Conservation (phyloP, 2,113 vertebrate genomes). For the Galeopterus variegatus region DNA sequence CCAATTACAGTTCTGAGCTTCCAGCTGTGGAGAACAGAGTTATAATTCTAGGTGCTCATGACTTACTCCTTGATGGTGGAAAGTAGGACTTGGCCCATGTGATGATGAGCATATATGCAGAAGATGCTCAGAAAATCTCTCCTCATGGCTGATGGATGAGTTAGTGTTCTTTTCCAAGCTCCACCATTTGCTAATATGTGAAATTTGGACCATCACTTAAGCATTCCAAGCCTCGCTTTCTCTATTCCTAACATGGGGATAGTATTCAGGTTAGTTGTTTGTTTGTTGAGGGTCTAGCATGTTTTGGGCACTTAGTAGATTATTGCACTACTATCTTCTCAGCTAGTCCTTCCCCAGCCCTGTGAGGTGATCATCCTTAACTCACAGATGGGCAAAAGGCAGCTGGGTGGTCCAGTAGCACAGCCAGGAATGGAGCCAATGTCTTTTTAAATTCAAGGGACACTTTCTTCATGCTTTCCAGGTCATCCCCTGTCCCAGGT, state of each 20-base stretch:
- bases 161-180: background rate
- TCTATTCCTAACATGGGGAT: background rate
- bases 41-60: background rate
- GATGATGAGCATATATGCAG: background rate
- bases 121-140: background rate
- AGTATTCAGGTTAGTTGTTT: background rate
- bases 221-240: background rate
- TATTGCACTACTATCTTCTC: background rate
- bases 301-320: background rate
- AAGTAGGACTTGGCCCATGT: background rate
- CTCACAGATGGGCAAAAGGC: background rate
- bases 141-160: background rate
- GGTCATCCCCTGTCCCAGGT: fast-evolving
- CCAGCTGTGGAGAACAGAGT: background rate
- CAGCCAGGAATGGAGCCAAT: background rate
- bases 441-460: background rate
- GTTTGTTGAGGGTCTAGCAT: background rate
- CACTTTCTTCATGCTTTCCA: background rate
- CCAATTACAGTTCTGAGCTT: background rate
- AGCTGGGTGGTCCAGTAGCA: background rate
- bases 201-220: background rate
- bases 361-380: background rate
- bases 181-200: background rate
- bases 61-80: too few relatives aligned
- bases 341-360: background rate